A percentile compares a stretch with the other conserved stretches of the same genome.
Evolutionary conservation across 2,797 vertebrate genomes (phyloP).

Genomic region (Brotogeris chrysoptera): DNA sequence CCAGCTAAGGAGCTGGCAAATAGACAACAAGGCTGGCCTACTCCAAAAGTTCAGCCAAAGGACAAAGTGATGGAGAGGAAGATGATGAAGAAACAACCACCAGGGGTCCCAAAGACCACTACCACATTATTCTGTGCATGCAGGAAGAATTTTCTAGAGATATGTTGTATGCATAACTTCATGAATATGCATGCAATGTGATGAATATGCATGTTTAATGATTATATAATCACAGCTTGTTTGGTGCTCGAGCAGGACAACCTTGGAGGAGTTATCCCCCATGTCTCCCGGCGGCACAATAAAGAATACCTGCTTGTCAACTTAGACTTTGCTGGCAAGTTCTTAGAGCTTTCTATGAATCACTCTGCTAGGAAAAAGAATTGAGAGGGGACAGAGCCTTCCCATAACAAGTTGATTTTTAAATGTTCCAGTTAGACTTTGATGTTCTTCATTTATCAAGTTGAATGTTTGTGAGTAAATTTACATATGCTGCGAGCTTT

Average conservation of each 20-base stretch:
- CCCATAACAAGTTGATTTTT: neutral
- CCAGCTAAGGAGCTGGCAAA: neutral
- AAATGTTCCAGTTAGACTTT: slow-evolving; percentile 19
- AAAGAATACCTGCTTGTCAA: neutral
- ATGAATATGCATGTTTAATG: neutral
- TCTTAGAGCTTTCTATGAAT: neutral
- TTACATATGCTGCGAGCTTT: slow-evolving; percentile 25
- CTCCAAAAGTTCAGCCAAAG: neutral
- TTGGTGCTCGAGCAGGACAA: neutral
- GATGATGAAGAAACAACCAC: neutral
- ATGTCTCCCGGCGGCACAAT: neutral
- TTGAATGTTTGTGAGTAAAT: slow-evolving; percentile 21
- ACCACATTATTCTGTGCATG: neutral
- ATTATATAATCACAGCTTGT: neutral
- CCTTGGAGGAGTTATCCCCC: neutral
- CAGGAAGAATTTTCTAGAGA: neutral
- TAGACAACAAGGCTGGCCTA: neutral
- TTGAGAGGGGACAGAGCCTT: neutral
- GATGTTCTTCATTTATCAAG: slow-evolving; percentile 26
- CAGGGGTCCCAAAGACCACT: neutral
- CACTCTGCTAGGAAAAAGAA: neutral
- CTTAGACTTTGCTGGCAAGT: neutral
- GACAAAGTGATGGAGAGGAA: neutral
- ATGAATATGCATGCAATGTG: neutral
- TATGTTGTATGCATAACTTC: neutral